Evolutionary conservation across 1,140 invertebrate species (phyloP), one percentile per base, ranked within the genome.

Genomic region (Drosophila nigromelanica): DNA sequence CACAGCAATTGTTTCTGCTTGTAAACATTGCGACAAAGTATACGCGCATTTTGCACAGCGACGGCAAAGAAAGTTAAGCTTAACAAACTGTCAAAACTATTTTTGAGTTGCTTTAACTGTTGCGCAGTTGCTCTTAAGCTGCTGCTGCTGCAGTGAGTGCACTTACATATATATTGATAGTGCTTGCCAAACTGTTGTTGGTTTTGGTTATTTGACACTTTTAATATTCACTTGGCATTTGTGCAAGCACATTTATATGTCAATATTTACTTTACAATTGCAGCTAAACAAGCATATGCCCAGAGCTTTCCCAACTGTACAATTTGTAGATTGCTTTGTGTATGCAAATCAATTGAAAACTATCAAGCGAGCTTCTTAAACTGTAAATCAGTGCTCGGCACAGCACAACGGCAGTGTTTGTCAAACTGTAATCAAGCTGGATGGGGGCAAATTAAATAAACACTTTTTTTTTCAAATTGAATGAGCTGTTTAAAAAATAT

Each of bases 21-120:
- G 33, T 35, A 35, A 35, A 35, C 33, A 35, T 1, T 35, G 33
- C 7, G 33, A 1, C 8, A 66, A 66, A 56, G 42, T 11, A 24
- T 12, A 12, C 6, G 11, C 37, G 15, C 0, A 24, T 30, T 37
- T 14, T 60, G 10, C 12, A 30, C 7, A 51, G 42, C 33, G 12
- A 10, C 10, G 54, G 30, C 54, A 55, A 56, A 40, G 63, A 66
- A 66, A 56, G 52, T 48, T n/a, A 45, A 12, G 14, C 43, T 48
- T 14, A 56, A 24, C 14, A 33, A 37, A 24, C 24, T 45, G 39
- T 21, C 12, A 64, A 35, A 21, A 14, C 15, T 21, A 35, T 51
- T 50, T 12, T 4, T 6, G 35, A 51, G 21, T 40, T 52, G 5
- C 15, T 15, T 6, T 50, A 48, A 30, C 52, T 30, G 43, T 40